Base-by-base conservation (phyloP, 1,140 invertebrate species). In the Pygmarrhopalites habei region DNA sequence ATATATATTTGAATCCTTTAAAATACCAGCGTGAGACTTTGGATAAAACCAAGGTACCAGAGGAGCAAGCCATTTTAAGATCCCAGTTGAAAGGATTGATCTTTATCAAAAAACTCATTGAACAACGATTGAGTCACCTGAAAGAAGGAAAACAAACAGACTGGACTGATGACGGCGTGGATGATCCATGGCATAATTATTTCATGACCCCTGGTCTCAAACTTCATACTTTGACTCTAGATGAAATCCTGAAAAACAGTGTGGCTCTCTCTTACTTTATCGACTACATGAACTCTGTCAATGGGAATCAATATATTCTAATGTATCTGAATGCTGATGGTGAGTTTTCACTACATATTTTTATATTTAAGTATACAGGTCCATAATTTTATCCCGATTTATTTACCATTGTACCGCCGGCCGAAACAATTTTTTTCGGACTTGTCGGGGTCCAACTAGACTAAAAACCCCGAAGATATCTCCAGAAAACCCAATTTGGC, bases 21-120 rank as follows among this genome's bases (percentile, higher is more conserved):
- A n/a, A n/a, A n/a, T n/a, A n/a, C n/a, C n/a, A n/a, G n/a, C n/a
- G n/a, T n/a, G n/a, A n/a, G n/a, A n/a, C n/a, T n/a, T n/a, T n/a
- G n/a, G n/a, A n/a, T n/a, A n/a, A n/a, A n/a, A n/a, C n/a, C n/a
- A n/a, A n/a, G n/a, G n/a, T n/a, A n/a, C 28, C 28, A 46, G 47
- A 57, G 21, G 44, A 57, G 41, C 1, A 26, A 29, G 29, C 15
- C 29, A 49, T 41, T 23, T 85, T 94, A 29, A 91, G 93, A 72
- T 89, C 92, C 69, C 90, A 93, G 74, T 74, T 95, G n/a, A 90
- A 87, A 44, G 93, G 89, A 74, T 78, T 95, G 41, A 78, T 85
- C 56, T 95, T 90, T 78, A 81, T 95, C 1, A 81, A 84, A 58
- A 86, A 86, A 72, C 81, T 90, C 47, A 82, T 90, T 60, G 85